A percentile compares a stretch with the other conserved stretches of the same genome.
Conservation (phyloP, 2,113 vertebrate genomes). For the Dendrocopos noguchii region DNA sequence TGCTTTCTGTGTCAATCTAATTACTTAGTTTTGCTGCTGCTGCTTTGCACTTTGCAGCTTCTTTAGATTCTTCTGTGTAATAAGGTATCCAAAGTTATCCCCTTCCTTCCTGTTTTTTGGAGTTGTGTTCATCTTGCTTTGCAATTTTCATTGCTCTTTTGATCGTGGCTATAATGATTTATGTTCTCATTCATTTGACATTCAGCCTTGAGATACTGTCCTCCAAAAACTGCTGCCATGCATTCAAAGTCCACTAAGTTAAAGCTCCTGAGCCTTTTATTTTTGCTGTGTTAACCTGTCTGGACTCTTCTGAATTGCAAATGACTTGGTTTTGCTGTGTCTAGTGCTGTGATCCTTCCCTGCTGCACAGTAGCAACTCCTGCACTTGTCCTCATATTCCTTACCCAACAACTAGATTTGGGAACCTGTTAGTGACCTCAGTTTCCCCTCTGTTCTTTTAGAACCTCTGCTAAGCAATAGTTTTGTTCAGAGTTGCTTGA, state of each 20-base stretch:
- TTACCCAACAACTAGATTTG: neutral
- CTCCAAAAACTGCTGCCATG: neutral
- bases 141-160: neutral
- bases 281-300: neutral
- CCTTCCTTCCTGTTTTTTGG: neutral
- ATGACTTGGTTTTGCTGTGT: neutral
- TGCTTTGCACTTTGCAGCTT: constrained; percentile 34
- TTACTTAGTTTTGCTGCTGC: neutral
- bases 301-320: neutral
- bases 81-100: neutral
- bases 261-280: neutral
- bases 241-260: neutral
- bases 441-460: neutral
- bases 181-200: neutral
- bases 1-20: neutral
- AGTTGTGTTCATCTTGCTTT: neutral
- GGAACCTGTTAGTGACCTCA: neutral
- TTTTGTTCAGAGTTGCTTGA: neutral
- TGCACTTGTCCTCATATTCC: neutral
- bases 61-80: neutral
- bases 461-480: neutral
- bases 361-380: neutral
- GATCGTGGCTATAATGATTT: neutral
- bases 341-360: neutral
- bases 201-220: neutral